Conservation (phyloP, 2,888 invertebrate species). For the Portevinia maculata region DNA sequence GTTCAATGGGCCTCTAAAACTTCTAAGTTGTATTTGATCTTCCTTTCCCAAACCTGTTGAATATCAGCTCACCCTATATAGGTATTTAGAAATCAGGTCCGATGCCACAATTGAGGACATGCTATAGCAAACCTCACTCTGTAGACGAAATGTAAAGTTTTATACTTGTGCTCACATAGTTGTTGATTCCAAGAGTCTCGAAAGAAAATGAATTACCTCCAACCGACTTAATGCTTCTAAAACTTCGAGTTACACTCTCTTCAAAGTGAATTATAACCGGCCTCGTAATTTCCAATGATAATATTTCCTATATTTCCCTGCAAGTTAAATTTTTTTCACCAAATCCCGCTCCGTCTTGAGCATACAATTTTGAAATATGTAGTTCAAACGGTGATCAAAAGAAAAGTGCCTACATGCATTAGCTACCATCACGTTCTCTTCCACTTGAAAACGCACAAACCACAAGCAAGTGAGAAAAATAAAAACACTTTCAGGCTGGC, state of each 20-base stretch:
- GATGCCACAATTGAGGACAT: no score
- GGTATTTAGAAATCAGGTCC: no score
- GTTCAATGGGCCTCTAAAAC: no score
- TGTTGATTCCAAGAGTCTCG: no score
- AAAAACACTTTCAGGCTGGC: slow-evolving; percentile 25
- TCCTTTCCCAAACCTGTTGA: no score
- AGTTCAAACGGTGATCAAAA: slow-evolving; percentile 37
- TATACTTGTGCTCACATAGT: no score
- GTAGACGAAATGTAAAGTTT: no score
- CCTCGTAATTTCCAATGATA: not conserved
- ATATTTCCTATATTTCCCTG: not conserved
- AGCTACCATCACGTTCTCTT: slow-evolving; percentile 28
- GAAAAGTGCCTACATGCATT: slow-evolving; percentile 24
- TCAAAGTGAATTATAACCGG: not conserved
- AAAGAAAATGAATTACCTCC: no score
- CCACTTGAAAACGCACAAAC: slow-evolving; percentile 60
- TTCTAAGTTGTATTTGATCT: no score
- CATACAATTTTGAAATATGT: not conserved
- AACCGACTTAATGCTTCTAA: no score
- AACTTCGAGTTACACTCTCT: not conserved
- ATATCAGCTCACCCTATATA: no score
- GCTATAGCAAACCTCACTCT: no score
- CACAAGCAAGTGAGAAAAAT: slow-evolving; percentile 28
- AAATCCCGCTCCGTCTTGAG: not conserved
- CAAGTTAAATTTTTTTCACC: not conserved